phyloP scores from a whole-genome alignment of 2,113 vertebrate genomes.

The Trematocara variabile region DNA sequence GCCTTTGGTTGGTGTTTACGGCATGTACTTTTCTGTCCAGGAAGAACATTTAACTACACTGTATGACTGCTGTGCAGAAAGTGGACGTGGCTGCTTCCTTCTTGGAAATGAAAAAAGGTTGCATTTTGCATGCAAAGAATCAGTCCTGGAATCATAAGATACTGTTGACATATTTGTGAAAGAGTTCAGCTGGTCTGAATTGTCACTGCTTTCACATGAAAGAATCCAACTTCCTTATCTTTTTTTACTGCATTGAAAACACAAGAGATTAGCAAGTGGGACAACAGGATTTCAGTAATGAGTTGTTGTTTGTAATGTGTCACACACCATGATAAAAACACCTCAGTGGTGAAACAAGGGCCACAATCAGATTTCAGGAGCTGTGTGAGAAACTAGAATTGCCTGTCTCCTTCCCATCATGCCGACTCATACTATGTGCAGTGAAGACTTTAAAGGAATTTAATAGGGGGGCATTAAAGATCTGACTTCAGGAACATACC shows the following conservation, averaged over 20 bases:
- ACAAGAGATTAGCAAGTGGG: neutral
- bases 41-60: conserved; percentile 14
- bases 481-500: neutral
- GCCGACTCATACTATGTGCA: neutral
- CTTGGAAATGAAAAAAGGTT: neutral
- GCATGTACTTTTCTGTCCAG: conserved; percentile 18
- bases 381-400: neutral
- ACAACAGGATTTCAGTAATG: neutral
- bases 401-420: neutral
- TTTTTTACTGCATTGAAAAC: neutral
- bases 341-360: neutral
- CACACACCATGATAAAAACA: neutral
- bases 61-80: conserved; percentile 20
- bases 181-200: neutral
- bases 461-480: neutral
- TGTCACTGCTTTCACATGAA: neutral
- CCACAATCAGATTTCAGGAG: neutral
- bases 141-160: neutral
- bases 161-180: neutral
- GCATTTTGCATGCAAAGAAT: neutral
- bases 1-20: conserved; percentile 42
- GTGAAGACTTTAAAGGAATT: neutral
- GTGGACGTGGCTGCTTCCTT: conserved; percentile 1
- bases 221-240: neutral
- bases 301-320: neutral